Base-by-base conservation (phyloP, 2,888 invertebrate genomes). In the Metacarcinus magister region DNA sequence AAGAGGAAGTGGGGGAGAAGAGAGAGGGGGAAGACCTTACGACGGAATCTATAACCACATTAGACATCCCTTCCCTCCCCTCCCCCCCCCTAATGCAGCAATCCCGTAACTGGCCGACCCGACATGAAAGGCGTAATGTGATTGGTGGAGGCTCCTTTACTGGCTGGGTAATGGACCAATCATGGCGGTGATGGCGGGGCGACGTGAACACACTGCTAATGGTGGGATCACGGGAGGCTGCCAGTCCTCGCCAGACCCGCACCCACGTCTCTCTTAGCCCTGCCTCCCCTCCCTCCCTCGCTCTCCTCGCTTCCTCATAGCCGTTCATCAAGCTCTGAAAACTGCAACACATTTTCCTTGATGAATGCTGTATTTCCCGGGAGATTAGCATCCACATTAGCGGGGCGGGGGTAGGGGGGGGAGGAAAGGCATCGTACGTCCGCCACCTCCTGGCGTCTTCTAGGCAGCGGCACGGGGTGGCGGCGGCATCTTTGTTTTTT, bases 101-200 rank as follows among this genome's bases (percentile, higher is more conserved):
- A 95, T 95, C 95, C 93, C 95, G 93, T 93, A 60, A 93, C 95
- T 95, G 93, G 92, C 95, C 95, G 93, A 95, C 89, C 93, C 93
- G 95, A 95, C 93, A 95, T 95, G 95, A 95, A 93, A 95, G 95
- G 93, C 95, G 93, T 95, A 95, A 95, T 95, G 95, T 95, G 95
- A 95, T 95, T 95, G 95, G 95, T 93, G 60, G 95, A 95, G 60
- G 95, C 95, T 95, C 95, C 95, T 93, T 93, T 95, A 95, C 95
- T 95, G 95, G 95, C 95, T 93, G 95, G 95, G 95, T 95, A 95
- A 95, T 95, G 95, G 95, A 95, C 95, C 95, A 95, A 95, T 95
- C 95, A 95, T 95, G 95, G 95, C 75, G 92, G 92, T 95, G 95
- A 95, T 95, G 95, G 92, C 91, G 46, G 95, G 60, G 93, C 93